These are phyloP conservation scores for Luscinia megarhynchos DNA, from an alignment of 2,797 vertebrate genomes.

Conservation along the genomic window DNA sequence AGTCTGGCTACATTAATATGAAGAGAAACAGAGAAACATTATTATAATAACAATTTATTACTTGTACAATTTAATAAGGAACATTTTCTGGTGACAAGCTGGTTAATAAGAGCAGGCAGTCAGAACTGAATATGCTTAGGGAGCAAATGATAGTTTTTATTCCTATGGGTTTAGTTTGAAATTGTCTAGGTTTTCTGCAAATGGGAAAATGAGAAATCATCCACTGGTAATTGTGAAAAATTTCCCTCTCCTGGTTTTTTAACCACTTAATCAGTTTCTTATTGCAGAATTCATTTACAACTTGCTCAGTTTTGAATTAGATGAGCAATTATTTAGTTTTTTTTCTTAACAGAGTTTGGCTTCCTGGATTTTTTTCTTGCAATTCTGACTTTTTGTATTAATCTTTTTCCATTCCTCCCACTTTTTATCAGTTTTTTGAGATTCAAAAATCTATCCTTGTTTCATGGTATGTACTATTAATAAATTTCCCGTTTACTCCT, in stretches of 20 bases:
- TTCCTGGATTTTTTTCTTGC: neutral
- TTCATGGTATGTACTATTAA: neutral
- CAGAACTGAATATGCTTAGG: conserved; percentile 32
- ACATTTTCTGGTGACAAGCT: conserved; percentile 39
- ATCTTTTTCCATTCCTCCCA: neutral
- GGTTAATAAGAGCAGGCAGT: conserved; percentile 58
- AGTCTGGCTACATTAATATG: neutral
- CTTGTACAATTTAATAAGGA: conserved; percentile 52
- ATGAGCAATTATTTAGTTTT: neutral
- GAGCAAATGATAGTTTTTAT: conserved; percentile 26
- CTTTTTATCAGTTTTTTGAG: neutral
- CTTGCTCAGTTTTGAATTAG: conserved; percentile 12
- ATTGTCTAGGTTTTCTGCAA: conserved; percentile 1
- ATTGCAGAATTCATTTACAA: neutral
- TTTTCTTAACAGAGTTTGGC: neutral
- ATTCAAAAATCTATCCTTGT: neutral
- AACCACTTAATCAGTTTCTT: neutral
- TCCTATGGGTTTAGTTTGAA: conserved; percentile 22
- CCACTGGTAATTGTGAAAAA: neutral
- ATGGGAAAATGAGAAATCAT: conserved; percentile 18
- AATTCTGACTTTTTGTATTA: neutral
- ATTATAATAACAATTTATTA: conserved; percentile 50
- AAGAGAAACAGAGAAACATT: conserved; percentile 20
- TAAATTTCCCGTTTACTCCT: neutral
- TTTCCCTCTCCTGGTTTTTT: neutral